These are phyloP conservation scores for Coregonus ussuriensis DNA, from an alignment of 2,797 vertebrate species.

Conservation along the genomic window DNA sequence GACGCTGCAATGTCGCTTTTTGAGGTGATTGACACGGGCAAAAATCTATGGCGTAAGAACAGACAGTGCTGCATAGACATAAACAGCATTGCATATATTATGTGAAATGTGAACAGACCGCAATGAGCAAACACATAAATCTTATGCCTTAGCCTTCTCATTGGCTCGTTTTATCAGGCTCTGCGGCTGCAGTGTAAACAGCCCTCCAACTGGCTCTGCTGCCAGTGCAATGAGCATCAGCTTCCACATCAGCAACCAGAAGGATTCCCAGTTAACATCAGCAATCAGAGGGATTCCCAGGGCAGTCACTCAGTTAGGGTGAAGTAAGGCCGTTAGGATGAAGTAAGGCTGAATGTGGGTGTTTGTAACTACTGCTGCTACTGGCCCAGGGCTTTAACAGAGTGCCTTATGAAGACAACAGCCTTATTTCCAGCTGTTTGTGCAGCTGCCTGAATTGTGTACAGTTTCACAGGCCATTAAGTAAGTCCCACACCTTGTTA, in stretches of 20 bases:
- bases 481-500: slow-evolving; percentile 26
- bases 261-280: background rate
- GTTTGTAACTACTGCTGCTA: slow-evolving; percentile 7
- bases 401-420: slow-evolving; percentile 10
- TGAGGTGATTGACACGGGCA: background rate
- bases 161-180: too few relatives aligned
- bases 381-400: background rate
- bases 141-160: background rate
- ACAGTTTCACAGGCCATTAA: slow-evolving; percentile 33
- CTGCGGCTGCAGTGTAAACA: background rate
- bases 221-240: background rate
- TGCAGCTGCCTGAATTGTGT: slow-evolving; percentile 10
- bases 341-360: background rate
- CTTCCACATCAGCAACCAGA: background rate
- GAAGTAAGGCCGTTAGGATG: background rate
- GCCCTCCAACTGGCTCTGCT: background rate
- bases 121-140: too few relatives aligned
- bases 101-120: background rate
- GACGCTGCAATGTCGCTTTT: background rate
- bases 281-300: background rate
- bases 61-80: background rate
- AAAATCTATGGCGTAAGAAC: background rate
- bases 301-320: background rate
- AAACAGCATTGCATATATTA: background rate
- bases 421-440: slow-evolving; percentile 17